Percentiles rank a stretch among this genome's conserved stretches.
Evolutionary conservation across 2,888 invertebrate genomes (phyloP).

Genomic region (Andrena praecox): DNA sequence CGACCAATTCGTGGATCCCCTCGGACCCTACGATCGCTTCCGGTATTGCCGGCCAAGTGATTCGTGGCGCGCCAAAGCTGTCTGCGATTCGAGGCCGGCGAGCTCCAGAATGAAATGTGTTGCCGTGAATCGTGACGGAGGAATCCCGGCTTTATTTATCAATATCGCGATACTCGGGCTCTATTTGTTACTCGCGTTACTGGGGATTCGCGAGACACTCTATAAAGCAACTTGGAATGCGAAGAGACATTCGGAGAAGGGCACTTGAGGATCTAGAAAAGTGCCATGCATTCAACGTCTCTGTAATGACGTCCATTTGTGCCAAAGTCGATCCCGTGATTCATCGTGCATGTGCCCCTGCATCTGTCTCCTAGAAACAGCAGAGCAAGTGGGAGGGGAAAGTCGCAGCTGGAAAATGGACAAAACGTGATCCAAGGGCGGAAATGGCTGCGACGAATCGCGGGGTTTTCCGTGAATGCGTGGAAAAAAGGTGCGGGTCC

Average conservation of each 20-base stretch:
- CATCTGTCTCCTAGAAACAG: slow-evolving; percentile 29
- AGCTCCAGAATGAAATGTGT: slow-evolving; percentile 1
- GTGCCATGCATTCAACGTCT: not conserved
- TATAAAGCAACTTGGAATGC: no score
- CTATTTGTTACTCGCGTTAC: not conserved
- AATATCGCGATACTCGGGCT: slow-evolving; percentile 14
- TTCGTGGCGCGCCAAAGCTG: slow-evolving; percentile 16
- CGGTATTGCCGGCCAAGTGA: not conserved
- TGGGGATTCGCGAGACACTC: no score
- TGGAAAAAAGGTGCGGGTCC: not conserved
- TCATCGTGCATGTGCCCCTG: not conserved
- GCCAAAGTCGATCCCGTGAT: slow-evolving; percentile 11
- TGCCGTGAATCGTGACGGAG: not conserved
- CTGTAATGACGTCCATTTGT: not conserved
- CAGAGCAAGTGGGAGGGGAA: not conserved
- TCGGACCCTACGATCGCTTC: not conserved
- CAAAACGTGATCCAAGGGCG: slow-evolving; percentile 43
- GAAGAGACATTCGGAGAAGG: no score
- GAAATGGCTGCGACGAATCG: slow-evolving; percentile 38
- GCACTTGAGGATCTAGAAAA: no score
- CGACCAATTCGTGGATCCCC: slow-evolving; percentile 30
- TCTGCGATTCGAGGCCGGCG: slow-evolving; percentile 15
- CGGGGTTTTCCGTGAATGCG: slow-evolving; percentile 31
- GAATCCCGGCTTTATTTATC: slow-evolving; percentile 20
- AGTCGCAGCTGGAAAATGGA: slow-evolving; percentile 49